Percentiles rank a stretch among this genome's conserved stretches.
Conservation (phyloP, 2,113 vertebrate species). For the Campylomormyrus numenius region DNA sequence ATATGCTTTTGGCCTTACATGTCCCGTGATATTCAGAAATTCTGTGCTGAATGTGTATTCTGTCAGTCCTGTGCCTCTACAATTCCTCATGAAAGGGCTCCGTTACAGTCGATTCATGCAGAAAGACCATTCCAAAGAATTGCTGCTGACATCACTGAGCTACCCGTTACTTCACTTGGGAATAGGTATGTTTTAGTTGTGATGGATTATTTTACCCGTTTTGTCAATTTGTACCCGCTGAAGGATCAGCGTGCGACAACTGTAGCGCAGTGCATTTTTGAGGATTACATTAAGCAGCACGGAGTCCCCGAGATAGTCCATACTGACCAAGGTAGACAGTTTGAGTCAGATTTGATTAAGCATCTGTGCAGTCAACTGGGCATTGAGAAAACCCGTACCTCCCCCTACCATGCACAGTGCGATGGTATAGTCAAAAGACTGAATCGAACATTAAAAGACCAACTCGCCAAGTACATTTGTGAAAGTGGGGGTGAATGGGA, state of each 20-base stretch:
- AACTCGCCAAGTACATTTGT: not conserved
- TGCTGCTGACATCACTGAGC: slow-evolving; percentile 23
- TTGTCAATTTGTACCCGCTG: slow-evolving; percentile 12
- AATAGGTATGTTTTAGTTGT: slow-evolving; percentile 19
- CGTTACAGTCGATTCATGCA: no score
- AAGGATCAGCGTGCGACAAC: slow-evolving; percentile 14
- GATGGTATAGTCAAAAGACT: not conserved
- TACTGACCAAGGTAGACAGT: slow-evolving; percentile 15
- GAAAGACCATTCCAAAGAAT: no score
- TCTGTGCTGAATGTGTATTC: slow-evolving; percentile 24
- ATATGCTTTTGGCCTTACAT: slow-evolving; percentile 21
- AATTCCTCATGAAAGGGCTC: slow-evolving; percentile 22
- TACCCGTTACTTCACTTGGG: slow-evolving; percentile 14
- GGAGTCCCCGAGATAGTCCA: slow-evolving; percentile 13
- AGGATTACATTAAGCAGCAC: slow-evolving; percentile 19
- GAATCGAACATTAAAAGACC: not conserved
- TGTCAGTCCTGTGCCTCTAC: not conserved
- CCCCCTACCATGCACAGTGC: slow-evolving; percentile 1
- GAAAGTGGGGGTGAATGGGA: not conserved
- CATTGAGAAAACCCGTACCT: not conserved
- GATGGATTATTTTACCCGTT: slow-evolving; percentile 17
- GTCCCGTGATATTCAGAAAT: slow-evolving; percentile 24
- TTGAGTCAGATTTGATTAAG: not conserved
- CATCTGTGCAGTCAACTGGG: not conserved
- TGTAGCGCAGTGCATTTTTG: slow-evolving; percentile 21